A percentile compares a stretch with the other conserved stretches of the same genome.
Evolutionary conservation across 2,797 vertebrate species (phyloP).

Genomic region (Masticophis lateralis): DNA sequence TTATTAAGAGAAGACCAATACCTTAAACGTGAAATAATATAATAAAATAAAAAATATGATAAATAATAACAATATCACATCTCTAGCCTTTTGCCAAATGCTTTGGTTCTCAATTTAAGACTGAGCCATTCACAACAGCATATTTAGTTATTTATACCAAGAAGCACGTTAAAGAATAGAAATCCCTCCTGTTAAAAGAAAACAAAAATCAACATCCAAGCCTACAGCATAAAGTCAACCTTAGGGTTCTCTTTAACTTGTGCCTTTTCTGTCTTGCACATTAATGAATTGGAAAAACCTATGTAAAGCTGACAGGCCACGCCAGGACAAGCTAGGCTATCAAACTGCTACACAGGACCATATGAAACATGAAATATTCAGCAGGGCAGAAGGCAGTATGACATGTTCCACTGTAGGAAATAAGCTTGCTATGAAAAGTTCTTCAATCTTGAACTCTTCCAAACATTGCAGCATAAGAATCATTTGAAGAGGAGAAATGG

Average conservation of each 20-base stretch:
- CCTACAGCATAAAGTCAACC: not conserved
- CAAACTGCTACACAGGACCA: not conserved
- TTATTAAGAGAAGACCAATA: slow-evolving; percentile 13
- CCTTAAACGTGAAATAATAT: not conserved
- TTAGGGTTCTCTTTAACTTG: not conserved
- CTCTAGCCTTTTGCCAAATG: not conserved
- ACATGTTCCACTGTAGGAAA: slow-evolving; percentile 24
- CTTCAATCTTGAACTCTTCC: slow-evolving; percentile 10
- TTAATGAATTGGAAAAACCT: not conserved
- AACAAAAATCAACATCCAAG: not conserved
- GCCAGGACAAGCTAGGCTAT: not conserved
- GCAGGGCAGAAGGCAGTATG: slow-evolving; percentile 27
- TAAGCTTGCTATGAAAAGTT: not conserved
- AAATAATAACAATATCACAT: not conserved
- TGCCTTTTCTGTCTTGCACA: not conserved
- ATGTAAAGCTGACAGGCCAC: not conserved
- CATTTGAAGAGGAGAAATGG: slow-evolving; percentile 26
- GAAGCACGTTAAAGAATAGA: slow-evolving; percentile 7
- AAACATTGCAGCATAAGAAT: slow-evolving; percentile 32
- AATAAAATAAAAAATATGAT: not conserved
- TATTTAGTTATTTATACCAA: slow-evolving; percentile 23
- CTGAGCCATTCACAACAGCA: slow-evolving; percentile 12
- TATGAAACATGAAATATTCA: slow-evolving; percentile 17
- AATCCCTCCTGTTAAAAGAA: slow-evolving; percentile 5
- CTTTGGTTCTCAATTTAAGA: slow-evolving; percentile 30